Base-by-base conservation (phyloP, 2,113 vertebrate species). In the Poeciliopsis turrubarensis region DNA sequence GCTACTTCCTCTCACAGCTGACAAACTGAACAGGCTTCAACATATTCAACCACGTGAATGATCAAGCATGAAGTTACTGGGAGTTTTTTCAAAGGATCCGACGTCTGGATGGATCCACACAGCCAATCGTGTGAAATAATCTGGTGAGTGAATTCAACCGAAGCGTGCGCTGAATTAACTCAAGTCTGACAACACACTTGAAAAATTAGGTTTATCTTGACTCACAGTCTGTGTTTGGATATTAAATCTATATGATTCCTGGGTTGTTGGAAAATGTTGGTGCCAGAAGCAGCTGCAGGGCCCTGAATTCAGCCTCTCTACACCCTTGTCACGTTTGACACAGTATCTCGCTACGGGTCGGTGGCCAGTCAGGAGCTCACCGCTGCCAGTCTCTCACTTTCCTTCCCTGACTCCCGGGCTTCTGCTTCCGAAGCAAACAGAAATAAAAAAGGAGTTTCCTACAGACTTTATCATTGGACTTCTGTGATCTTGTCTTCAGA, bases 241-340 rank as follows among this genome's bases (percentile, higher is more conserved):
- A 41, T 60, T 27, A 67, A 8, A 68, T 74, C 6, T 78, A 39
- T 80, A 78, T 75, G 78, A 68, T 64, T 77, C 19, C 65, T 70
- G 74, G 60, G 5, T 62, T 71, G 60, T 44, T 73, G 65, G 76
- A 70, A 79, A 69, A 67, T 54, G 30, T 5, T 63, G 67, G 72
- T 61, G 19, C 57, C 4, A 39, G 73, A 62, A 41, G 80, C 75
- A 73, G 81, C 86, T 81, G 80, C 68, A 11, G 26, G 84, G 63
- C 61, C 72, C 77, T 73, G 60, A 79, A 79, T 81, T 47, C 54
- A 75, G 79, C 80, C 72, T 68, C 77, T 91, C 84, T 83, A 75
- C 77, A 90, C 65, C 89, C 89, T 29, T 30, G 67, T 93, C 89
- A 92, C 89, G 84, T 89, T 86, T 80, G 76, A 80, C 84, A 82